Base-by-base conservation (phyloP, 37 sponge, comb jelly and placozoan species). In the Agelas oroides region DNA sequence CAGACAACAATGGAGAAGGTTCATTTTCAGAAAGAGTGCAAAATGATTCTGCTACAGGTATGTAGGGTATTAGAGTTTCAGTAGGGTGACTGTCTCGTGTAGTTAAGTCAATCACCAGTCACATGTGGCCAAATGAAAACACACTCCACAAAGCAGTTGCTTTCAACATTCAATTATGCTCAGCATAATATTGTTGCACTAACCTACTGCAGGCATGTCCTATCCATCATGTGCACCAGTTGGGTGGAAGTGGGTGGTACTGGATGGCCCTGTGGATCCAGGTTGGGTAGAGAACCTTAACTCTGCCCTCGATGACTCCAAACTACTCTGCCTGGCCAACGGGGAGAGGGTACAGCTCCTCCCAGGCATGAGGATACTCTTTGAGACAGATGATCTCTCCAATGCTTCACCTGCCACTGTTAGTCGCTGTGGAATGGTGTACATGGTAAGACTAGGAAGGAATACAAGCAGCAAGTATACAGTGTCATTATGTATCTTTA, bases 261-360 rank as follows among this genome's bases (percentile, higher is more conserved):
- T 94, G 35, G 95, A 94, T 84, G 95, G 95, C 0, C 91, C 95
- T 15, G 81, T 94, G 3, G 95, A 94, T 33, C 87, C 92, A 25
- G 75, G 74, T 23, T 94, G 95, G 95, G 82, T 94, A 27, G 95
- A 94, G 85, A 91, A 94, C 60, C 89, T 94, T 60, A 94, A 94
- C 66, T 78, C 95, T 24, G 79, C 86, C 33, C 82, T 94, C 0
- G 95, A 94, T 70, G 92, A 94, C 75, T 88, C 90, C 33, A 82
- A 91, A 34, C 73, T 87, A 53, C 76, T 94, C 8, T 94, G 92
- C 57, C 86, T 94, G 30, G 61, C 84, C 33, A 94, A 88, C 71
- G 92, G 92, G 21, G 87, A 91, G 68, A 68, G 93, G 13, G 71
- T 92, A 31, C 21, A 41, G n/a, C 71, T 91, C 0, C 60, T 38